phyloP scores from a whole-genome alignment of 2,888 invertebrate genomes.

The Eilema griseolum region DNA sequence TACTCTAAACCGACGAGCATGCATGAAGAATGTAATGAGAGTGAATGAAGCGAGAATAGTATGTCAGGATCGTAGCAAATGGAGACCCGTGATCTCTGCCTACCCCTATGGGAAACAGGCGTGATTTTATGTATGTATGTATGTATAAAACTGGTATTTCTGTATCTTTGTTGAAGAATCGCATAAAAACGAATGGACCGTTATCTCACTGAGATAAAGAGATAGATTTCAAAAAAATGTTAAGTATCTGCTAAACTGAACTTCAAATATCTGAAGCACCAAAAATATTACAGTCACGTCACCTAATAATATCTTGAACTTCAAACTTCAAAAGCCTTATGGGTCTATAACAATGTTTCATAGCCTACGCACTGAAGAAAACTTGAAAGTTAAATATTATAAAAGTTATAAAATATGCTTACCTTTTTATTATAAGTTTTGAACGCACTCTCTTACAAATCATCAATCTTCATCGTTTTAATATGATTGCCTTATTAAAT shows the following conservation, averaged over 20 bases:
- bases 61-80: too few relatives aligned
- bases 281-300: not conserved
- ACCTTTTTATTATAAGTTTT: conserved; percentile 6
- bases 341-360: not conserved
- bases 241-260: not conserved
- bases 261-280: not conserved
- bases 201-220: too few relatives aligned
- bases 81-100: too few relatives aligned
- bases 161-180: too few relatives aligned
- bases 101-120: too few relatives aligned
- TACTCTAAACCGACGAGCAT: too few relatives aligned
- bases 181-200: too few relatives aligned
- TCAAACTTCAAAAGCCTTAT: not conserved
- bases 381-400: conserved; percentile 15
- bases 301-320: not conserved
- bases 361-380: conserved; percentile 2
- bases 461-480: conserved; percentile 31
- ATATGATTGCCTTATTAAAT: conserved; percentile 12
- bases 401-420: conserved; percentile 9
- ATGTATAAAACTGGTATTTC: too few relatives aligned
- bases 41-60: too few relatives aligned
- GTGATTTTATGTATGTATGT: too few relatives aligned
- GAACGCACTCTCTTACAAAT: not conserved
- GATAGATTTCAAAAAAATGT: not conserved
- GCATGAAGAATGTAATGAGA: too few relatives aligned